A percentile compares a stretch with the other conserved stretches of the same genome.
Conservation (phyloP, 2,888 invertebrate species). For the Adela reaumurella region DNA sequence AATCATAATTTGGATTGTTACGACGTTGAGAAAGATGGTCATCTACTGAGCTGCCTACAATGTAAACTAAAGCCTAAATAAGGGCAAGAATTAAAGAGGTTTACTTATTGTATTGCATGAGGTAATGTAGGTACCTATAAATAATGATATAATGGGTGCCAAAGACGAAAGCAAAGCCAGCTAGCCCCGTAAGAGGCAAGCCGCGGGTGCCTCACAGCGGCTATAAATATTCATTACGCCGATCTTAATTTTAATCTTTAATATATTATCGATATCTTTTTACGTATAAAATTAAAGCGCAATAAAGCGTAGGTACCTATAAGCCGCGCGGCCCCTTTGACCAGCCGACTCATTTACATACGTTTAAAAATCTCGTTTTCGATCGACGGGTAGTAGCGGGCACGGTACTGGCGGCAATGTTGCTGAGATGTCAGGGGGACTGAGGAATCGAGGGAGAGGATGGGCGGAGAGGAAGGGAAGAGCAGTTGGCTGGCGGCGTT, state of each 20-base stretch:
- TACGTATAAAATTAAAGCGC: constrained; percentile 27
- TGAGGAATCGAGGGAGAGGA: too few relatives aligned
- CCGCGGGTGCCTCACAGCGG: not conserved
- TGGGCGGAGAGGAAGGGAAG: not conserved
- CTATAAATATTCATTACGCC: constrained; percentile 5
- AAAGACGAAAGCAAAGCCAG: too few relatives aligned
- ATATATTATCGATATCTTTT: constrained; percentile 6
- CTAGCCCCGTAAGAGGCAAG: too few relatives aligned
- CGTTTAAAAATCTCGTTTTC: constrained; percentile 40
- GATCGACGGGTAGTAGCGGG: constrained; percentile 20
- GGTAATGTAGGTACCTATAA: too few relatives aligned
- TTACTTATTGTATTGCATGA: too few relatives aligned
- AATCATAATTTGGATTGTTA: too few relatives aligned
- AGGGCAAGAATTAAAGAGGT: too few relatives aligned
- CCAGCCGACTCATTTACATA: constrained; percentile 35
- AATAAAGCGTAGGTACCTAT: constrained; percentile 29
- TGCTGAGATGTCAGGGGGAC: constrained; percentile 37
- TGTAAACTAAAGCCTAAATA: too few relatives aligned
- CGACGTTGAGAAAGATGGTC: too few relatives aligned
- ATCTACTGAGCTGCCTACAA: too few relatives aligned
- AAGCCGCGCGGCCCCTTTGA: constrained; percentile 29
- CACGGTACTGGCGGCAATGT: constrained; percentile 18
- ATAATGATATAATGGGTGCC: too few relatives aligned
- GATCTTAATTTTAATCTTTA: constrained; percentile 4
- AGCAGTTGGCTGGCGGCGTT: not conserved